Evolutionary conservation across 2,113 vertebrate genomes (phyloP), one percentile per base, ranked within the genome.

Genomic region (Lota lota): DNA sequence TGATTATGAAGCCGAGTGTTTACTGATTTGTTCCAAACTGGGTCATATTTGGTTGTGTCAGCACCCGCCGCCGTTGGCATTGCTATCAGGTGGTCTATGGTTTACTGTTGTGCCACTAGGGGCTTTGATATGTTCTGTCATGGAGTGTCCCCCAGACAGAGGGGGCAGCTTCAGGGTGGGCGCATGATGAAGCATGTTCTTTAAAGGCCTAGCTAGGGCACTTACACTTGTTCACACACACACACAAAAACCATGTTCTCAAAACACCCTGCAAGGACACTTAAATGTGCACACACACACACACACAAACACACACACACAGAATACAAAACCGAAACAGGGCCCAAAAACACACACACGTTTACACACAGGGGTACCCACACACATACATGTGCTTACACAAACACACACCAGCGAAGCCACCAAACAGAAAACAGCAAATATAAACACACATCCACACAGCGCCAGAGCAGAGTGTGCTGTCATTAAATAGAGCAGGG

Each of bases 31-130:
- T 6, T 33, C 28, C 28, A 76, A 85, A 85, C 71, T 87, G 69
- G 81, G 85, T 86, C 81, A 80, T 51, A 64, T 82, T 85, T 70
- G 66, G 69, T 79, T 62, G 73, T 67, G 63, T 83, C 64, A 64
- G 47, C 4, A 0, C 20, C 64, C 59, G 67, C 71, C 74, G 19
- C 20, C 51, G 28, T 65, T 61, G 78, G 22, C 33, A 14, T 73
- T 66, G 10, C 70, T 76, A 64, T 69, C 71, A 66, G 66, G 69
- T 22, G 57, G 54, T 84, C 79, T 74, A 5, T 33, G 28, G 28
- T 33, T 4, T 33, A 4, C 28, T 33, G 28, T 4, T 4, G 28
- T 33, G 28, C 28, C 28, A 33, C 28, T 33, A 33, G 28, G 28
- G 28, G 28, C 28, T 33, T 33, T 33, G 28, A 33, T 33, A 33